Base-by-base conservation (phyloP, 2,888 invertebrate species). In the Euzetes globulus region DNA sequence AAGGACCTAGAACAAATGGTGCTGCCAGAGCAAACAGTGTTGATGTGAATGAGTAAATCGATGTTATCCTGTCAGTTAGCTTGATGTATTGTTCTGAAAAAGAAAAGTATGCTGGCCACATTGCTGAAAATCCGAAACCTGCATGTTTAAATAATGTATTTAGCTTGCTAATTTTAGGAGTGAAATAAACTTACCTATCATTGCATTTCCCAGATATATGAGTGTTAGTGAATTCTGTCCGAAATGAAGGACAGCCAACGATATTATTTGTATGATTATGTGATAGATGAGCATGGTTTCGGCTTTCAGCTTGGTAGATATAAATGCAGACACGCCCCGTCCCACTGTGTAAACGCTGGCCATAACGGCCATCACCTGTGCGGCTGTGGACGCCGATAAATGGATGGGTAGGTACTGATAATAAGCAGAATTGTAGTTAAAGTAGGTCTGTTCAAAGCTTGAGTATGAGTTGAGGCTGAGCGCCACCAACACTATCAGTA, bases 121-220 rank as follows among this genome's bases (percentile, higher is more conserved):
- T 13, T 1, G 65, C 65, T 19, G 65, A 65, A 19, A 65, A 65
- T 1, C 65, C 65, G 37, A 65, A 65, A 17, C 65, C 63, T n/a
- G n/a, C n/a, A n/a, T n/a, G n/a, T n/a, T n/a, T n/a, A n/a, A n/a
- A n/a, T n/a, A n/a, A n/a, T n/a, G n/a, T n/a, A n/a, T n/a, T n/a
- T n/a, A n/a, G n/a, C n/a, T n/a, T n/a, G n/a, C n/a, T n/a, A n/a
- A n/a, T n/a, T n/a, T n/a, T n/a, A n/a, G n/a, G n/a, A n/a, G n/a
- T n/a, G n/a, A n/a, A n/a, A n/a, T n/a, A n/a, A n/a, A n/a, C n/a
- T n/a, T n/a, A n/a, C n/a, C n/a, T n/a, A n/a, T 33, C 33, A 33
- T 33, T 33, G 7, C 5, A 33, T 7, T 33, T 6, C 33, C 33
- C 33, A 7, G 4, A 4, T 7, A 33, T 33, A 33, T 4, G 7